Conservation (phyloP, 2,797 vertebrate species). For the Microcaecilia unicolor region DNA sequence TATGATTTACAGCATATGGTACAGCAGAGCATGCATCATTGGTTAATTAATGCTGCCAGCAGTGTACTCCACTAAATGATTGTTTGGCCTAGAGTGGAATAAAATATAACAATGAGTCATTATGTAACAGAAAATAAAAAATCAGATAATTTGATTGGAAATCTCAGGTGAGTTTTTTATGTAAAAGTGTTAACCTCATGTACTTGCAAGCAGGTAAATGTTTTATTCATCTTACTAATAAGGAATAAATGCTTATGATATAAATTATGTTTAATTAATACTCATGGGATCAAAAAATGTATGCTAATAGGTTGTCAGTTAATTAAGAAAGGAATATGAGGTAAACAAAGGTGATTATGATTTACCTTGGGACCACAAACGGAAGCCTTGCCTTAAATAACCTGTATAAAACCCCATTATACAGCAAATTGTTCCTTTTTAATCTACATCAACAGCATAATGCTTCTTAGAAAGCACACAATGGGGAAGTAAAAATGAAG, state of each 20-base stretch:
- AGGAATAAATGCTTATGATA: slow-evolving; percentile 63
- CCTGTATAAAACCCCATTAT: slow-evolving; percentile 40
- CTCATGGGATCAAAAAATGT: slow-evolving; percentile 57
- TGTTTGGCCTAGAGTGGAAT: slow-evolving; percentile 47
- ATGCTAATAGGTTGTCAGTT: slow-evolving; percentile 68
- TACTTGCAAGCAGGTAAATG: slow-evolving; percentile 67
- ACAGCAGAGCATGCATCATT: slow-evolving; percentile 42
- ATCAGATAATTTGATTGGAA: slow-evolving; percentile 62
- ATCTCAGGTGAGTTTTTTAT: slow-evolving; percentile 64
- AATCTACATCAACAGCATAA: slow-evolving; percentile 21
- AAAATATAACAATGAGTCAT: slow-evolving; percentile 45
- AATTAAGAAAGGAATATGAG: slow-evolving; percentile 67
- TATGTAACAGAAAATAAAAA: slow-evolving; percentile 62
- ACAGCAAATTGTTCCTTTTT: slow-evolving; percentile 35
- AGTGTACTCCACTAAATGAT: slow-evolving; percentile 35
- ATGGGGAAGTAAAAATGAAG: slow-evolving; percentile 12
- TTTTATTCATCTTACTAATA: slow-evolving; percentile 67
- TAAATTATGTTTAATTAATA: slow-evolving; percentile 75
- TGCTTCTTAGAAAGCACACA: slow-evolving; percentile 18
- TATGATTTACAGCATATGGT: slow-evolving; percentile 34
- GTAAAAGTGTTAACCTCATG: slow-evolving; percentile 62
- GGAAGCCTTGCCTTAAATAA: slow-evolving; percentile 60
- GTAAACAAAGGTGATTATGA: slow-evolving; percentile 72
- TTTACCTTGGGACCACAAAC: slow-evolving; percentile 65
- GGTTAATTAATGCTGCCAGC: slow-evolving; percentile 49